Percentiles rank a stretch among this genome's conserved stretches.
phyloP scores from a whole-genome alignment of 2,888 invertebrate genomes.

The Orchesella flavescens region DNA sequence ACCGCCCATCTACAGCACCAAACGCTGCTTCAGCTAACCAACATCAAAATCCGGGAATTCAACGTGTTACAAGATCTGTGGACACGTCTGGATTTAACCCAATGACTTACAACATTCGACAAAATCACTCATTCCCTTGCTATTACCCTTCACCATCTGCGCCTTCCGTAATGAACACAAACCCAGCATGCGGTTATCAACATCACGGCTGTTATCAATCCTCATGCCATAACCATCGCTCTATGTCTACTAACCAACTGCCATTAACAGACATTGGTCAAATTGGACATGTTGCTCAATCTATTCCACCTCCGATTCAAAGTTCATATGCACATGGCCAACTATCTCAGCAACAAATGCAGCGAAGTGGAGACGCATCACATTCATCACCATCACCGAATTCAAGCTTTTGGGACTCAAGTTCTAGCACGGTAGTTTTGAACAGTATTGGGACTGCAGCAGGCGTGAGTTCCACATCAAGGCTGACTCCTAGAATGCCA shows the following conservation, averaged over 20 bases:
- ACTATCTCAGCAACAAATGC: background rate
- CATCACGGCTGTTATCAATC: background rate
- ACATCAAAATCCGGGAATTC: no score
- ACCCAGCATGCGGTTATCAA: background rate
- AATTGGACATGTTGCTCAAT: no score
- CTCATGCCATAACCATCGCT: background rate
- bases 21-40: no score
- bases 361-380: background rate
- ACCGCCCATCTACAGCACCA: no score
- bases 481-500: slow-evolving; percentile 7
- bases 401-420: background rate
- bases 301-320: background rate
- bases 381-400: background rate
- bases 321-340: background rate
- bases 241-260: background rate
- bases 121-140: background rate
- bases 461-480: background rate
- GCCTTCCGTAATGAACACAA: background rate
- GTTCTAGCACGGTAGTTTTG: background rate
- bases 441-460: background rate
- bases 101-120: background rate
- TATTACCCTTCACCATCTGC: background rate
- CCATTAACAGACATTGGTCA: no score
- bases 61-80: background rate
- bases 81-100: background rate